A percentile compares a stretch with the other conserved stretches of the same genome.
Evolutionary conservation across 2,888 invertebrate species (phyloP).

Genomic region (Nemotelus pantherinus): DNA sequence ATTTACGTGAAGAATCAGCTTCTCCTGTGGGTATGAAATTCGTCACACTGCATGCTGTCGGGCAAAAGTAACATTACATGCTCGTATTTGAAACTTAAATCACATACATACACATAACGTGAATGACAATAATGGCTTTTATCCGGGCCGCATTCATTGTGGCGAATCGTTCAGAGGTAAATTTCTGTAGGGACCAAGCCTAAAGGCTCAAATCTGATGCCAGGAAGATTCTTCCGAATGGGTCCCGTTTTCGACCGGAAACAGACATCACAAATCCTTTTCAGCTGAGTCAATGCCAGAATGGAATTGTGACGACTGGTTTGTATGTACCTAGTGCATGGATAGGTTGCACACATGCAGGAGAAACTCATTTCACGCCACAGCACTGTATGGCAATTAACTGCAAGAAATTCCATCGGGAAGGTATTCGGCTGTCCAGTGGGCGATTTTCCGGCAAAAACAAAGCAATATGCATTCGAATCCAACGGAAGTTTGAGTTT

Average conservation of each 20-base stretch:
- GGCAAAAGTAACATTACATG: slow-evolving; percentile 27
- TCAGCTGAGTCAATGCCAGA: not conserved
- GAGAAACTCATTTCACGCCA: slow-evolving; percentile 38
- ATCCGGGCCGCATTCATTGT: slow-evolving; percentile 4
- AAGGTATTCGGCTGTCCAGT: slow-evolving; percentile 2
- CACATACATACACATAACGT: not conserved
- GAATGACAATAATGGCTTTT: slow-evolving; percentile 8
- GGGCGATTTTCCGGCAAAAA: slow-evolving; percentile 6
- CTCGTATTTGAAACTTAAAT: not conserved
- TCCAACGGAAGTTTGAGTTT: not conserved
- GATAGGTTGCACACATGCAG: not conserved
- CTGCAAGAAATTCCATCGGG: slow-evolving; percentile 28
- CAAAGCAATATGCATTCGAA: slow-evolving; percentile 4
- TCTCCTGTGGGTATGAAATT: slow-evolving; percentile 23
- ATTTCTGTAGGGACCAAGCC: not conserved
- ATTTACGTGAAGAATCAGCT: not conserved
- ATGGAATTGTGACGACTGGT: not conserved
- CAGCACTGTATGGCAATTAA: slow-evolving; percentile 32
- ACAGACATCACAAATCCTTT: slow-evolving; percentile 40
- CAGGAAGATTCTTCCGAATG: slow-evolving; percentile 12
- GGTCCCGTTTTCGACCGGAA: slow-evolving; percentile 25
- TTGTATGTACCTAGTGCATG: not conserved
- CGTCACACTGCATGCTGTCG: not conserved
- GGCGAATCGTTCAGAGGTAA: slow-evolving; percentile 22
- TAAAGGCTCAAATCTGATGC: slow-evolving; percentile 16